These are phyloP conservation scores for Isichthys henryi DNA, from an alignment of 2,113 vertebrate genomes.

Conservation along the genomic window DNA sequence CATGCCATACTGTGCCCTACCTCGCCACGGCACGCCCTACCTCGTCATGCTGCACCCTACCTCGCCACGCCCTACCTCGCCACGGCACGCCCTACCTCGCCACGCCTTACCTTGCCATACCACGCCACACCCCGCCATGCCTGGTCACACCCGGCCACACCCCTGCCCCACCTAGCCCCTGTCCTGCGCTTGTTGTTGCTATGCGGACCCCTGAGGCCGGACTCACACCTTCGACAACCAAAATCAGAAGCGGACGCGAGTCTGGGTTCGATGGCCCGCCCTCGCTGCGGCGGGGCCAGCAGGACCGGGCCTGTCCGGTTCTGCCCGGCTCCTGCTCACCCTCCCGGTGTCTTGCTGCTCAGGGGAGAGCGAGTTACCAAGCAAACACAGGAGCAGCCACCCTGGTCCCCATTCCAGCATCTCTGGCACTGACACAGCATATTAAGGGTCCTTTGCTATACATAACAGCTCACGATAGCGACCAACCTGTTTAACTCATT, in stretches of 20 bases:
- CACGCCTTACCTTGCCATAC: too few species aligned
- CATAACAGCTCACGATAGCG: background rate
- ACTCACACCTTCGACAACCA: background rate
- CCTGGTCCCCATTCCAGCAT: conserved; percentile 31
- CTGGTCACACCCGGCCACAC: background rate
- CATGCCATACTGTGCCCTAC: background rate
- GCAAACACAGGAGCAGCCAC: conserved; percentile 27
- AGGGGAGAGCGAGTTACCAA: conserved; percentile 13
- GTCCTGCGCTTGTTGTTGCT: background rate
- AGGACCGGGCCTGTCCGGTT: background rate
- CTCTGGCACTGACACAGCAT: background rate
- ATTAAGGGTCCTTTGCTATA: conserved; percentile 3
- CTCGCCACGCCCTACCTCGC: too few species aligned
- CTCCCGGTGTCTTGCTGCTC: conserved; percentile 14
- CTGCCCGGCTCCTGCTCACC: conserved; percentile 35
- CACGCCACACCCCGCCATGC: too few species aligned
- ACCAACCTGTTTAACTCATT: background rate
- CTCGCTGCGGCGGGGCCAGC: background rate
- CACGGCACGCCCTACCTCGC: too few species aligned
- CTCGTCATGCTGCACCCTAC: background rate
- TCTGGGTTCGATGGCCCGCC: background rate
- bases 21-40: fast-evolving
- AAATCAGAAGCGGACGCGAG: background rate
- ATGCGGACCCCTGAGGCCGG: background rate
- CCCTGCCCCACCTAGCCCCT: too few species aligned